These are phyloP conservation scores for Oopsacas minuta DNA, from an alignment of 37 sponge, comb jelly and placozoan genomes.

Conservation along the genomic window DNA sequence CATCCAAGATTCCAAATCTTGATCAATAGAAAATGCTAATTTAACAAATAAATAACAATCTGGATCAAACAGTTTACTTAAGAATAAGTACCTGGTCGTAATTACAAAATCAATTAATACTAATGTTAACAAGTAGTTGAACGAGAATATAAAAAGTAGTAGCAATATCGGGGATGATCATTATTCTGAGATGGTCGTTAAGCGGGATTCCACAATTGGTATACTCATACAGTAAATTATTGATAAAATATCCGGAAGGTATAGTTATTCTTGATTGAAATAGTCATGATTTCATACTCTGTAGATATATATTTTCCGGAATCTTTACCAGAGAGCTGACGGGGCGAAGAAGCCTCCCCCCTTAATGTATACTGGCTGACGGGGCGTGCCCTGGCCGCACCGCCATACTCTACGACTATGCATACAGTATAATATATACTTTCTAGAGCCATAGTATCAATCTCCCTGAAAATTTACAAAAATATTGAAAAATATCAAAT, in stretches of 20 bases:
- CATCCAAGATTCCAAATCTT: too few relatives aligned
- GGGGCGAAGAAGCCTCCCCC: too few relatives aligned
- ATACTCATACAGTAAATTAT: background rate
- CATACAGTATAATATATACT: too few relatives aligned
- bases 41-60: too few relatives aligned
- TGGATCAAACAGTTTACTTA: too few relatives aligned
- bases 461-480: too few relatives aligned
- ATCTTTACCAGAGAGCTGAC: background rate
- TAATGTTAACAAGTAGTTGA: background rate
- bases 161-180: background rate
- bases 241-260: background rate
- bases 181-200: background rate
- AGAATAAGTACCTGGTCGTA: background rate
- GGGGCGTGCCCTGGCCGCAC: too few relatives aligned
- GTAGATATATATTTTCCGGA: background rate
- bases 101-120: background rate
- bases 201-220: background rate
- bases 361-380: too few relatives aligned
- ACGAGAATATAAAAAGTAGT: background rate
- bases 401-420: background rate
- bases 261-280: background rate
- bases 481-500: too few relatives aligned
- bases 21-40: too few relatives aligned
- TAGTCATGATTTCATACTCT: background rate
- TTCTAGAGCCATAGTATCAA: too few relatives aligned